Conservation (phyloP, 2,113 vertebrate species). For the Delphinus delphis region DNA sequence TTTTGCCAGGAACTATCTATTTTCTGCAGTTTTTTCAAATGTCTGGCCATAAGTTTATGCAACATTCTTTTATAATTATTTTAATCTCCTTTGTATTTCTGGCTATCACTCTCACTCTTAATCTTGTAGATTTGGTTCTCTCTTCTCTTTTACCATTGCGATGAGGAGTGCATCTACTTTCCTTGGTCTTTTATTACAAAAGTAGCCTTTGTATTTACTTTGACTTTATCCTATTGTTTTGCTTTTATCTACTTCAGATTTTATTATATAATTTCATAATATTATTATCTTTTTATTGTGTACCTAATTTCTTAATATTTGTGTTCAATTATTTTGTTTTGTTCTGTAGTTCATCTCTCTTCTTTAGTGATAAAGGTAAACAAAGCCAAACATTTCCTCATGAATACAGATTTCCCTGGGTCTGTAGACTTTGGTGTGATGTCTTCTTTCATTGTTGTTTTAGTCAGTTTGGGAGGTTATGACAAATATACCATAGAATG, state of each 20-base stretch:
- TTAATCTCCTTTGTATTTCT: background rate
- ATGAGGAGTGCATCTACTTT: background rate
- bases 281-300: background rate
- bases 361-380: background rate
- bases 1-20: background rate
- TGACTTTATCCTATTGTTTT: background rate
- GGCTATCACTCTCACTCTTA: background rate
- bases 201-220: background rate
- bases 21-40: background rate
- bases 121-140: background rate
- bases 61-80: background rate
- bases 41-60: background rate
- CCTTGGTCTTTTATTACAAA: background rate
- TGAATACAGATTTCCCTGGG: background rate
- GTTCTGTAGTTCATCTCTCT: background rate
- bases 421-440: background rate
- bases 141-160: background rate
- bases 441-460: background rate
- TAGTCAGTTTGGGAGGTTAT: background rate
- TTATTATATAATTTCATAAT: background rate
- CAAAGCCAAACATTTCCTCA: background rate
- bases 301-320: background rate
- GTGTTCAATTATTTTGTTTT: background rate
- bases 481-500: background rate
- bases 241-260: background rate